Conservation (phyloP, 2,113 vertebrate species). For the Myotis yumanensis region DNA sequence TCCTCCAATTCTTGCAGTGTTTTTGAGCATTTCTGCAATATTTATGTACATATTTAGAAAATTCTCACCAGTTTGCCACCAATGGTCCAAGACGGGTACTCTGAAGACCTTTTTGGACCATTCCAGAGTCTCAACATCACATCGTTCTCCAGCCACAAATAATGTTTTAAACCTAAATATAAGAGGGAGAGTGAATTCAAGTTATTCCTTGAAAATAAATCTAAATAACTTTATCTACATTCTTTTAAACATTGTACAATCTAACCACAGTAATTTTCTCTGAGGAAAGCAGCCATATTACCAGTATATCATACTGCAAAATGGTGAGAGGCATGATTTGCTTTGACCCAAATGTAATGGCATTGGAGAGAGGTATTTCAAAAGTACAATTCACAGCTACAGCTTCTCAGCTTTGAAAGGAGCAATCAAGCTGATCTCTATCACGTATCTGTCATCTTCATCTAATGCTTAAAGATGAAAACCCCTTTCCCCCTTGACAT, state of each 20-base stretch:
- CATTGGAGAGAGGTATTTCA: neutral
- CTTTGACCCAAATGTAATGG: neutral
- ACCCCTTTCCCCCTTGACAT: neutral
- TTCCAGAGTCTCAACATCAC: slow-evolving; percentile 93
- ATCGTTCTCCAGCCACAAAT: slow-evolving; percentile 96
- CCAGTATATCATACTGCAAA: neutral
- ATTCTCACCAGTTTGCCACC: slow-evolving; percentile 98
- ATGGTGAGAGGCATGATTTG: neutral
- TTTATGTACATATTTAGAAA: neutral
- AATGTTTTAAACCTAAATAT: slow-evolving; percentile 87
- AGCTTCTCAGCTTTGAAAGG: neutral
- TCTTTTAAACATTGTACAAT: neutral
- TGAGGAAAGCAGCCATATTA: neutral
- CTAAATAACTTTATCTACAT: neutral
- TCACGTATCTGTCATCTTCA: neutral
- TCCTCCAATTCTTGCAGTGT: neutral
- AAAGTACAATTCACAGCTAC: neutral
- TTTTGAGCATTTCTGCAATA: neutral
- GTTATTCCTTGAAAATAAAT: slow-evolving; percentile 34
- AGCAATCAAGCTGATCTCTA: neutral
- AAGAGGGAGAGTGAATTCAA: neutral
- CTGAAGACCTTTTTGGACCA: slow-evolving; percentile 94
- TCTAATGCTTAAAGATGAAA: slow-evolving; percentile 5
- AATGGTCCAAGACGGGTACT: slow-evolving; percentile 97
- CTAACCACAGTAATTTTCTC: neutral